These are phyloP conservation scores for Noctua comes DNA, from an alignment of 2,888 invertebrate genomes.

Conservation along the genomic window DNA sequence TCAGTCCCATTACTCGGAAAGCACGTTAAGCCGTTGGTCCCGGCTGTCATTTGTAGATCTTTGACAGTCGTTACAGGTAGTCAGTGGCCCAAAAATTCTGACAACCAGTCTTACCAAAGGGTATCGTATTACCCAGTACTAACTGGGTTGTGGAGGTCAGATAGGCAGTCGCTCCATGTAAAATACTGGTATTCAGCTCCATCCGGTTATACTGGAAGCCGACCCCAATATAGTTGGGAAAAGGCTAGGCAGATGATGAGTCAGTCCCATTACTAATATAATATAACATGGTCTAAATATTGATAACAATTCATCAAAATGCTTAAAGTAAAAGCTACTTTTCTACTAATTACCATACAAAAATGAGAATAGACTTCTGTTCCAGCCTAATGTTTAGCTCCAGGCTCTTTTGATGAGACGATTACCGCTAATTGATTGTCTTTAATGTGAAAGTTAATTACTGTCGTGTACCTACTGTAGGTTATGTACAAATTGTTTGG, in stretches of 20 bases:
- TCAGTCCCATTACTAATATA: neutral
- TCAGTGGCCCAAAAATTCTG: too few relatives aligned
- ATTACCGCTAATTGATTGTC: slow-evolving; percentile 78
- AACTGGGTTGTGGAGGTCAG: too few relatives aligned
- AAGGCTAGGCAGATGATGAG: too few relatives aligned
- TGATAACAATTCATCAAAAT: neutral
- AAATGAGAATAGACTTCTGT: slow-evolving; percentile 69
- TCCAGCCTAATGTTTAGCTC: slow-evolving; percentile 67
- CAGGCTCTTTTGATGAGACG: slow-evolving; percentile 72
- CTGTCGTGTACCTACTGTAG: slow-evolving; percentile 1
- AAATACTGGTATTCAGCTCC: too few relatives aligned
- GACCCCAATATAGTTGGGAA: too few relatives aligned
- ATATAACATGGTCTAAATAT: neutral
- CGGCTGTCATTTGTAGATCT: too few relatives aligned
- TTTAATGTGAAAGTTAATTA: slow-evolving; percentile 65
- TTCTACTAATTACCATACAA: slow-evolving; percentile 68
- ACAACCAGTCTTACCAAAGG: too few relatives aligned
- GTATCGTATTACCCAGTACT: too few relatives aligned
- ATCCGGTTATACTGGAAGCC: too few relatives aligned
- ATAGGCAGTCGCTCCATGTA: too few relatives aligned
- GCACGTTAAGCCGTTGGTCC: too few relatives aligned
- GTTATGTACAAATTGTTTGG: slow-evolving; percentile 27
- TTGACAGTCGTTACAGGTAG: too few relatives aligned
- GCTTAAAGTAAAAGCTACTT: neutral
- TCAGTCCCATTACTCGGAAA: neutral